phyloP scores from a whole-genome alignment of 2,888 invertebrate genomes.

The Carcina quercana region DNA sequence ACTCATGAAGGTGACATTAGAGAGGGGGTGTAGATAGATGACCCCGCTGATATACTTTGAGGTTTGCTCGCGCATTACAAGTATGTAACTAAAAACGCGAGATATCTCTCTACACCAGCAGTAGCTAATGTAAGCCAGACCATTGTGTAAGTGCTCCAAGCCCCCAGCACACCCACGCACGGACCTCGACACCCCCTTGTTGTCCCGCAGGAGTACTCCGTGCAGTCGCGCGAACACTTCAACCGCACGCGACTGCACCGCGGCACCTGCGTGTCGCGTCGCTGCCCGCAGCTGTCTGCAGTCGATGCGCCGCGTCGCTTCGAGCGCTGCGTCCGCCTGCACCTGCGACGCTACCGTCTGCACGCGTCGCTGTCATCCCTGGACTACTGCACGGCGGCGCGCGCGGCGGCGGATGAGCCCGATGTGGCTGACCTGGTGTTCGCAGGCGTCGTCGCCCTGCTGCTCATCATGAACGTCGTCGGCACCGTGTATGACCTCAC shows the following conservation, averaged over 20 bases:
- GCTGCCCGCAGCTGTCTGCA: slow-evolving; percentile 29
- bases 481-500: background rate
- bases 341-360: background rate
- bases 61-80: too few species aligned
- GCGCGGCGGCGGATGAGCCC: too few species aligned
- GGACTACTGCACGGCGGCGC: background rate
- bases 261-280: slow-evolving; percentile 48
- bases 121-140: too few species aligned
- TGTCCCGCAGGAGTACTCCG: slow-evolving; percentile 28
- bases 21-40: too few species aligned
- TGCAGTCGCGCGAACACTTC: slow-evolving; percentile 34
- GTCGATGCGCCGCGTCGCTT: background rate
- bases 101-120: too few species aligned
- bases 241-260: slow-evolving; percentile 47
- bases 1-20: too few species aligned
- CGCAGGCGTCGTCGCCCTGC: background rate
- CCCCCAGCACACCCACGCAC: too few species aligned
- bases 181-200: too few species aligned
- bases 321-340: background rate
- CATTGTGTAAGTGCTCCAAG: too few species aligned
- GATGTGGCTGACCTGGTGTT: background rate
- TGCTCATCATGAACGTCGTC: background rate
- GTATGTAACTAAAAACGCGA: too few species aligned
- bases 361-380: background rate
- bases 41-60: too few species aligned